phyloP scores from a whole-genome alignment of 1,140 invertebrate genomes.

The Paraescarpia echinospica region DNA sequence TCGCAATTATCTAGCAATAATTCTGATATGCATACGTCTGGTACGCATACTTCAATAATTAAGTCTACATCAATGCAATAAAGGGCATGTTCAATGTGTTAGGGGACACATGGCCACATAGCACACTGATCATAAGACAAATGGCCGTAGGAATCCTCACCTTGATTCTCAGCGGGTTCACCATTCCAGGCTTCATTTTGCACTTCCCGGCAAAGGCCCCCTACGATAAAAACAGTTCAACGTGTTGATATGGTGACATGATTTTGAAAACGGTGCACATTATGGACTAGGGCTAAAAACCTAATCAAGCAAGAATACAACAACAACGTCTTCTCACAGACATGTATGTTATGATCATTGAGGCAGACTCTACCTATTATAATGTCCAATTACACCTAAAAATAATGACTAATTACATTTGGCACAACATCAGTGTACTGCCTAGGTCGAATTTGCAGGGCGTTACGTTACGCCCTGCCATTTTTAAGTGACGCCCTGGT shows the following conservation, averaged over 20 bases:
- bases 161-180: constrained; percentile 26
- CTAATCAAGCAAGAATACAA: no score
- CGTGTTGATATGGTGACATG: not conserved
- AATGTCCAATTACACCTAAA: not conserved
- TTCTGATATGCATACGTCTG: no score
- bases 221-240: constrained; percentile 20
- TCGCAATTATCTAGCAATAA: not conserved
- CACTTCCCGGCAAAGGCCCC: constrained; percentile 19
- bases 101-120: not conserved
- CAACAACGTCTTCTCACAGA: no score
- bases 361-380: no score
- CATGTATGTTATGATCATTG: no score
- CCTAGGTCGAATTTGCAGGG: no score
- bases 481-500: no score
- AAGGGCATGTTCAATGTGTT: not conserved
- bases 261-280: not conserved
- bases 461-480: no score
- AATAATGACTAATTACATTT: not conserved
- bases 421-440: not conserved
- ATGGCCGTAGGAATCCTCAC: not conserved
- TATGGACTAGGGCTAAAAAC: no score
- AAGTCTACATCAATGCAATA: not conserved
- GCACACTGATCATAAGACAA: not conserved
- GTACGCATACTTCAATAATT: not conserved
- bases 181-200: constrained; percentile 10